These are phyloP conservation scores for Syndactyla subalaris DNA, from an alignment of 2,797 vertebrate genomes.

Conservation along the genomic window DNA sequence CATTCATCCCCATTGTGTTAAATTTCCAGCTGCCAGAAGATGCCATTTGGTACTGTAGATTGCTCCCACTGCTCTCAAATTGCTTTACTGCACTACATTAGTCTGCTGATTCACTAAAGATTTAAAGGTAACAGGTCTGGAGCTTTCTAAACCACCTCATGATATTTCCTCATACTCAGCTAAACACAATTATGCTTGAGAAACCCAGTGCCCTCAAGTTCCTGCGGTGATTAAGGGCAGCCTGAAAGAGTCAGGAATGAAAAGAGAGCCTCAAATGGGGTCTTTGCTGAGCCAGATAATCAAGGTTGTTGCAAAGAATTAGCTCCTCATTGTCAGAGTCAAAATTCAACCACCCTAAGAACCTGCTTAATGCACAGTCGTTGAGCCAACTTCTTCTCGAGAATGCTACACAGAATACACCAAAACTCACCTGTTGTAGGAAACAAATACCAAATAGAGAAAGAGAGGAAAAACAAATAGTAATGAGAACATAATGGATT, in stretches of 20 bases:
- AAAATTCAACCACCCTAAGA: neutral
- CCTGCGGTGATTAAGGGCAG: neutral
- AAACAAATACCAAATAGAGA: neutral
- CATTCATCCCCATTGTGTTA: neutral
- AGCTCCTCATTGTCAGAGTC: neutral
- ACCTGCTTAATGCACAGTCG: neutral
- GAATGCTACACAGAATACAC: neutral
- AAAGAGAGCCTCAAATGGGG: neutral
- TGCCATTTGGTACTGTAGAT: neutral
- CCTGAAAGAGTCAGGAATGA: neutral
- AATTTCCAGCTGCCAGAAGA: neutral
- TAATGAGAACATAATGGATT: neutral
- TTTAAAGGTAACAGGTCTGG: slow-evolving; percentile 19
- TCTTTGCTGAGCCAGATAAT: neutral
- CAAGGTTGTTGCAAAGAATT: neutral
- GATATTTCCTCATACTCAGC: neutral
- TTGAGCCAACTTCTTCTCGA: neutral
- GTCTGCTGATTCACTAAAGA: slow-evolving; percentile 17
- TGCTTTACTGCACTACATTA: neutral
- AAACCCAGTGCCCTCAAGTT: neutral
- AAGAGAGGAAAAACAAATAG: neutral
- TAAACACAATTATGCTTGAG: neutral
- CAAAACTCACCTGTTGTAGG: neutral
- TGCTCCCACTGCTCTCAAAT: neutral
- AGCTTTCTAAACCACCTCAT: neutral